Conservation (phyloP, 2,888 invertebrate species). For the Girardia tigrina region DNA sequence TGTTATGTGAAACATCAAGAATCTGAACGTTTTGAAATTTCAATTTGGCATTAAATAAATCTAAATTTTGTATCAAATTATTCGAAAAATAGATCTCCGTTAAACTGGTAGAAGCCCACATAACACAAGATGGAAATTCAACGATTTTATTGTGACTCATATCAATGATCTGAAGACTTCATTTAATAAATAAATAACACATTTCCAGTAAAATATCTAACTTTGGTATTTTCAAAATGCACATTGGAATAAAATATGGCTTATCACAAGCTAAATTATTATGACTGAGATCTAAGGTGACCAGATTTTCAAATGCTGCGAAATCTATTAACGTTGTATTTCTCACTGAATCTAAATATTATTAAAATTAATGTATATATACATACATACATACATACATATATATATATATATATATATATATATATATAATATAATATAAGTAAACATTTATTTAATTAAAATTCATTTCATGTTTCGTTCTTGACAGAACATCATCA, state of each 20-base stretch:
- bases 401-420: too few species aligned
- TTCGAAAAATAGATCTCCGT: constrained; percentile 42
- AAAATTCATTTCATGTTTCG: too few species aligned
- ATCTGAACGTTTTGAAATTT: constrained; percentile 42
- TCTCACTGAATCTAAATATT: not conserved
- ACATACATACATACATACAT: too few species aligned
- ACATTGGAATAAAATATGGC: constrained; percentile 44
- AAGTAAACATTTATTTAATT: too few species aligned
- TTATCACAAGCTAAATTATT: constrained; percentile 42
- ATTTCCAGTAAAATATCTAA: constrained; percentile 37
- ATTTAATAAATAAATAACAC: not conserved
- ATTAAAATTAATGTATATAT: too few species aligned
- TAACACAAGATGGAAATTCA: constrained; percentile 41
- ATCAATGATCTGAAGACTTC: constrained; percentile 42
- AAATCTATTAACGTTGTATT: not conserved
- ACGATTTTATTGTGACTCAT: constrained; percentile 41
- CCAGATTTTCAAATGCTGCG: constrained; percentile 37
- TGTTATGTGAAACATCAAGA: constrained; percentile 41
- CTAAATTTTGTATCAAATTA: constrained; percentile 42
- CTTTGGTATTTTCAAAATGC: constrained; percentile 44
- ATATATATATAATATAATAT: too few species aligned
- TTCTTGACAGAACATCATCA: too few species aligned
- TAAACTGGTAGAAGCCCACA: constrained; percentile 42
- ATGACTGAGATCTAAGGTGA: constrained; percentile 40
- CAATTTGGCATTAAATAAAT: constrained; percentile 40